Base-by-base conservation (phyloP, 2,113 vertebrate species). In the Percopsis transmontana region DNA sequence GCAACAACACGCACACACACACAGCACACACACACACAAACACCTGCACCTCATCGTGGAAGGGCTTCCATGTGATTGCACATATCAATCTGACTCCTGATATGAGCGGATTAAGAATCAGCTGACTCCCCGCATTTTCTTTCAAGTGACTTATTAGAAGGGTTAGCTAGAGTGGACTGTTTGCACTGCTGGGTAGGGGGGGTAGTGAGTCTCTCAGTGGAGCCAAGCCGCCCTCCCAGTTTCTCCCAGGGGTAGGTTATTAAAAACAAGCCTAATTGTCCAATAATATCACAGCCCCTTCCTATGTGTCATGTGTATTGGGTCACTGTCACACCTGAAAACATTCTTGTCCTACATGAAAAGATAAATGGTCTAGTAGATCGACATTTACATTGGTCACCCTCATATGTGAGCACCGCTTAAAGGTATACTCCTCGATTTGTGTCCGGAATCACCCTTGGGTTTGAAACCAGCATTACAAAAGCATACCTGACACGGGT, bases 111-210 rank as follows among this genome's bases (percentile, higher is more conserved):
- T 91, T 90, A 90, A 76, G 65, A 89, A 88, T 89, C 88, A 91
- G 87, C 89, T 91, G 88, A 90, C 89, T 85, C 83, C 58, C 82
- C 80, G 82, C 83, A 85, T 86, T 90, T 88, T 81, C 83, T 88
- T 87, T 83, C 87, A 85, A 84, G 87, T 89, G 85, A 91, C 87
- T 89, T 87, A 90, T 83, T 87, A 85, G 78, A 69, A 77, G 80
- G 79, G 84, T 88, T 85, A 82, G 81, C 76, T 69, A 74, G 79
- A 83, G 76, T 57, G 59, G 77, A 79, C 71, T 81, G 70, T 70
- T n/a, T 77, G 84, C 72, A 76, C 81, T 5, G 62, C 74, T 65
- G 70, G 64, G 48, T 19, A 8, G 2, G n/a, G 48, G 18, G 48
- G n/a, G 80, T 68, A 66, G 71, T 67, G 64, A 87, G 65, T 81